Base-by-base conservation (phyloP, 1,140 invertebrate genomes). In the Tetramorium parvispinum region DNA sequence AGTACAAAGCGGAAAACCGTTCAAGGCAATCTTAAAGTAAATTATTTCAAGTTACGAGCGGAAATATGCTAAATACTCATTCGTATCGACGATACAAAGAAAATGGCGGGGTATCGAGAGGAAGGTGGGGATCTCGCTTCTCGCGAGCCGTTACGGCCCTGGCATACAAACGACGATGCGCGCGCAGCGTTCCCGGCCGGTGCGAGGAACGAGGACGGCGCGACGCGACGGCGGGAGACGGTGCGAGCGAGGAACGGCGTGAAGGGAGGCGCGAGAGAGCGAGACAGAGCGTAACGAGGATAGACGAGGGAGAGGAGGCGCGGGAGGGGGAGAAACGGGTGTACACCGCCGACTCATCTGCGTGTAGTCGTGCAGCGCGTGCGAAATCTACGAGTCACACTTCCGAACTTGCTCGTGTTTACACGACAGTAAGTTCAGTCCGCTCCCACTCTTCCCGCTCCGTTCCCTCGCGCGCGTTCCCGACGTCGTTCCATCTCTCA, bases 81-180 rank as follows among this genome's bases (percentile, higher is more conserved):
- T 8, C 18, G 4, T 51, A 51, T 79, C 57, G n/a, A 79, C 16
- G 24, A 78, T 53, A 57, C 16, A 5, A 46, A 32, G 43, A 73
- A 37, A 73, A 59, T 32, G 7, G 21, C 53, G 27, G 21, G 0
- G 46, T 24, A 40, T 13, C 8, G 3, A 5, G n/a, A 18, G 43
- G 13, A n/a, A n/a, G 6, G 3, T 13, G 13, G 3, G 53, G 18
- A 2, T 11, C 2, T n/a, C n/a, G 11, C 32, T 18, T 2, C 16
- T 13, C 1, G 24, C 49, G 57, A 49, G 40, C n/a, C 10, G 11
- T n/a, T 90, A 91, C 90, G 63, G 27, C 10, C 81, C 87, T 91
- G 90, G 16, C 43, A 51, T 86, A 79, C 85, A 91, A 91, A 65
- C 85, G n/a, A 51, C 24, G 27, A 27, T 91, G 90, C 90, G 90